These are phyloP conservation scores for Hemistola chrysoprasaria DNA, from an alignment of 2,888 invertebrate species.

Conservation along the genomic window DNA sequence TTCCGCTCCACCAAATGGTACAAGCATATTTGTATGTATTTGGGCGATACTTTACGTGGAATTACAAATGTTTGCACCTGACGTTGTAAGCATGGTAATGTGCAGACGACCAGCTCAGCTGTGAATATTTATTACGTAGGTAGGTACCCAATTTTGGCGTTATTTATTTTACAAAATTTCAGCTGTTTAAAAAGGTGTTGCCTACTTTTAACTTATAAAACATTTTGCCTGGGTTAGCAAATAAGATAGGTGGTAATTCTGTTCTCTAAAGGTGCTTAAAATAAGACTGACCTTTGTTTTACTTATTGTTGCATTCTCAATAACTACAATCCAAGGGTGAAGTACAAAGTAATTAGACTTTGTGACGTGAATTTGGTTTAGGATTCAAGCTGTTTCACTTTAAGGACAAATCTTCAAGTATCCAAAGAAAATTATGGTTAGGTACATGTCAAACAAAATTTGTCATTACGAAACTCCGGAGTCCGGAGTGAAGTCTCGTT, in stretches of 20 bases:
- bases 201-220: no score
- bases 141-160: conserved; percentile 6
- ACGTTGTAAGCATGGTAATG: conserved; percentile 26
- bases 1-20: conserved; percentile 26
- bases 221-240: no score
- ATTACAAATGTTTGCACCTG: conserved; percentile 36
- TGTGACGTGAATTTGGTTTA: conserved; percentile 1
- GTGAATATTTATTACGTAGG: conserved; percentile 24
- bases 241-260: no score
- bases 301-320: no score
- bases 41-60: conserved; percentile 35
- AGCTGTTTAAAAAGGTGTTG: no score
- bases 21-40: conserved; percentile 35
- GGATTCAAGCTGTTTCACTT: conserved; percentile 1
- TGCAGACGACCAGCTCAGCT: conserved; percentile 15
- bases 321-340: no score
- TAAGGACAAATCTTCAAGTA: conserved; percentile 3
- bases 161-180: no score
- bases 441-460: conserved; percentile 35
- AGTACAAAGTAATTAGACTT: no score
- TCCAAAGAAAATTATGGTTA: conserved; percentile 14
- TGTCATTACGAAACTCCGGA: conserved; percentile 42
- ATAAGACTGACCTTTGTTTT: no score
- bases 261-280: no score
- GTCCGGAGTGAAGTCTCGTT: conserved; percentile 27